Conservation (phyloP, 53 echinoderm and acorn worm species). For the Apostichopus leukothele region DNA sequence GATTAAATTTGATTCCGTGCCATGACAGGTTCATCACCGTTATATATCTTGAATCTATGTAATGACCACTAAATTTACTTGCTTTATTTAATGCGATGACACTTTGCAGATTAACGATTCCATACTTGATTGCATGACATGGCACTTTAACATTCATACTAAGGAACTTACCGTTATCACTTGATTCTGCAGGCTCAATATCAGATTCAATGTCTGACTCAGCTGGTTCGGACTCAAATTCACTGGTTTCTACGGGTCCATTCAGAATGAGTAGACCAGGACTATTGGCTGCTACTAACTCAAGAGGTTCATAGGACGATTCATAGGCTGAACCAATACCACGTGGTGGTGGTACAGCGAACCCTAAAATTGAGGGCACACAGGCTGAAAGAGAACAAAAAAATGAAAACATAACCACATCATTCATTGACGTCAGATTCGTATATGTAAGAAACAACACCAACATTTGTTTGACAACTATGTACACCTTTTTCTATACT, state of each 20-base stretch:
- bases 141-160: too few species aligned
- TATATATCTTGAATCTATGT: too few species aligned
- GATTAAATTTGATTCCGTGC: too few species aligned
- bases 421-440: too few species aligned
- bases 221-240: neutral
- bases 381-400: neutral
- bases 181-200: neutral
- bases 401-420: neutral
- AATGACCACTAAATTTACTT: too few species aligned
- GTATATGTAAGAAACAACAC: too few species aligned
- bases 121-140: too few species aligned
- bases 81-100: too few species aligned
- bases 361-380: constrained; percentile 16
- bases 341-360: neutral
- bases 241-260: neutral
- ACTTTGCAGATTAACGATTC: too few species aligned
- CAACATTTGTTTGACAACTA: too few species aligned
- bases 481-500: too few species aligned
- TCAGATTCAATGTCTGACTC: constrained; percentile 13
- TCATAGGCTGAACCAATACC: neutral
- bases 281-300: neutral
- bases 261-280: constrained; percentile 12
- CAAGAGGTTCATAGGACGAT: neutral
- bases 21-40: too few species aligned
- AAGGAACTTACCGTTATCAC: neutral